Conservation (phyloP, 2,888 invertebrate genomes). For the Andrena hattorfiana region DNA sequence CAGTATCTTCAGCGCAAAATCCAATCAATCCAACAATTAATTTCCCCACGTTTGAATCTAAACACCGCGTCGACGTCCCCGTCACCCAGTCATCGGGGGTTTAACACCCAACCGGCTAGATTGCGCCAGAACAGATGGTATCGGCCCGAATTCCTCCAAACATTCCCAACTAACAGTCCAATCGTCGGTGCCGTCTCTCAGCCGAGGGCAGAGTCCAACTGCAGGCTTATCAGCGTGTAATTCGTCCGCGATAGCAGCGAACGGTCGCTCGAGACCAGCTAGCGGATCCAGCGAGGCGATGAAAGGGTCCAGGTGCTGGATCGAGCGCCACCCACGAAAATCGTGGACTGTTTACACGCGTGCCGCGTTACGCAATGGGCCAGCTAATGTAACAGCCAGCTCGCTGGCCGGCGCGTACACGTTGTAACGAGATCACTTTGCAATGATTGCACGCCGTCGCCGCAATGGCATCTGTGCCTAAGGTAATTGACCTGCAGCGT, state of each 20-base stretch:
- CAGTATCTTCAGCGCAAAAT: too few relatives aligned
- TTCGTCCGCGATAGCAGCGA: background rate
- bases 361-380: conserved; percentile 22
- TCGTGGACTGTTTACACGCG: conserved; percentile 25
- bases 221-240: conserved; percentile 29
- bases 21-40: too few relatives aligned
- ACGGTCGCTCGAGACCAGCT: background rate
- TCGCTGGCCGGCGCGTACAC: conserved; percentile 13
- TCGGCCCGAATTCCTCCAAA: conserved; percentile 8
- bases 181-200: background rate
- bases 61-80: background rate
- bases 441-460: conserved; percentile 55
- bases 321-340: conserved; percentile 18
- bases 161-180: conserved; percentile 30
- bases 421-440: conserved; percentile 56
- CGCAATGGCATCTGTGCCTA: conserved; percentile 71
- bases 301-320: background rate
- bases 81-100: background rate
- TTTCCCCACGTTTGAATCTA: too few relatives aligned
- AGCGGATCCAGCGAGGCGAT: background rate
- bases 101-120: conserved; percentile 39
- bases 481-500: conserved; percentile 74
- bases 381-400: conserved; percentile 10
- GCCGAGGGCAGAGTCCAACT: background rate
- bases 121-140: conserved; percentile 35